Conservation (phyloP, 2,888 invertebrate species). For the Calephelis perditalis region DNA sequence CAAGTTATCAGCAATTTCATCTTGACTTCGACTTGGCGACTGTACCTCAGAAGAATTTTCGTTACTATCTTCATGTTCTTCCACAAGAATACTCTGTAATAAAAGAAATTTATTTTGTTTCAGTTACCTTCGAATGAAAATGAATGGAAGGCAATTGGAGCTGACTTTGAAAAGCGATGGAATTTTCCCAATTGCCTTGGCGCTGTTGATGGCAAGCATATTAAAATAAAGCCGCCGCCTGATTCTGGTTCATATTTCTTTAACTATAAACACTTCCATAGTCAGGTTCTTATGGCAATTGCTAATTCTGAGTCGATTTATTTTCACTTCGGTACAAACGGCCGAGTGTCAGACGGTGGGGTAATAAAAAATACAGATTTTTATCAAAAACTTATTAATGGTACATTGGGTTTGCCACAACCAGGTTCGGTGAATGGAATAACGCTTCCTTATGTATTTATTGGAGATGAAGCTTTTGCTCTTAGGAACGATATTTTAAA, state of each 20-base stretch:
- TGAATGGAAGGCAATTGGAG: constrained; percentile 8
- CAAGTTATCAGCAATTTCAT: too few species aligned
- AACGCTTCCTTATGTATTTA: not conserved
- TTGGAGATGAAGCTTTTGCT: not conserved
- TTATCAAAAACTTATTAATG: not conserved
- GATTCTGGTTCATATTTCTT: constrained; percentile 1
- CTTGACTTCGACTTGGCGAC: too few species aligned
- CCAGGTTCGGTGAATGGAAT: not conserved
- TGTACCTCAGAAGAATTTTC: not conserved
- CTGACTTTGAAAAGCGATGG: constrained; percentile 4
- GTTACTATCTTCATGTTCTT: not conserved
- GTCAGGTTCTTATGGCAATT: constrained; percentile 7
- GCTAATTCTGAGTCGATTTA: constrained; percentile 4
- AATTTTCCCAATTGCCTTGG: not conserved
- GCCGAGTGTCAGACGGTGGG: constrained; percentile 6
- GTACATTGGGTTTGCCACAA: not conserved
- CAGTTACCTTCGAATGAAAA: constrained; percentile 4
- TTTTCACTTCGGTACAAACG: constrained; percentile 10
- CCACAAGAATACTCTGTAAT: not conserved
- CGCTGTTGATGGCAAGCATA: not conserved
- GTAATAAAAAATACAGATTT: constrained; percentile 7
- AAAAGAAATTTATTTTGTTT: not conserved
- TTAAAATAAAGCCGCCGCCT: not conserved
- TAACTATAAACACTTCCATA: constrained; percentile 8
- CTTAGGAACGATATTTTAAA: too few species aligned